Conservation (phyloP, 37 sponge, comb jelly and placozoan genomes). For the Lycopodina hypogea region DNA sequence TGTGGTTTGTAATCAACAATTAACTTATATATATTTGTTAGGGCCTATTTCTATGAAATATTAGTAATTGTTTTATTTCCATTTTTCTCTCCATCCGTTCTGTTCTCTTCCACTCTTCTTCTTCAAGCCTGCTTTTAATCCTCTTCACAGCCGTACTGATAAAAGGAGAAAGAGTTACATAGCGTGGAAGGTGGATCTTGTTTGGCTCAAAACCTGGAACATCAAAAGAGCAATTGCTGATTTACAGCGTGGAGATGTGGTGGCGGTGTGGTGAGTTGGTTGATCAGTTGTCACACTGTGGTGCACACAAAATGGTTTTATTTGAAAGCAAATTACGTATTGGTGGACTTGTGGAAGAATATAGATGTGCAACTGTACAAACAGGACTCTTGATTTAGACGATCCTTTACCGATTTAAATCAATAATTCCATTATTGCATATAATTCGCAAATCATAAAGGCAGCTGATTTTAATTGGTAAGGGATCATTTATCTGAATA, state of each 20-base stretch:
- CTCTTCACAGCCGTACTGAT: background rate
- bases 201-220: constrained; percentile 35
- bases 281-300: background rate
- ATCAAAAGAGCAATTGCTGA: background rate
- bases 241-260: constrained; percentile 14
- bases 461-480: too few species aligned
- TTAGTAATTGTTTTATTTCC: too few species aligned
- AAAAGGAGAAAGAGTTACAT: background rate
- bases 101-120: background rate
- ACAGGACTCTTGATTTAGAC: too few species aligned
- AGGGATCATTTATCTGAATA: too few species aligned
- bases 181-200: constrained; percentile 18
- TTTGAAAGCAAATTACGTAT: too few species aligned
- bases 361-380: too few species aligned
- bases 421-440: too few species aligned
- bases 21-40: too few species aligned
- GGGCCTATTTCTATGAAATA: too few species aligned
- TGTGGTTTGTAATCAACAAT: too few species aligned
- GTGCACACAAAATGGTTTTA: too few species aligned
- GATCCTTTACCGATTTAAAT: background rate
- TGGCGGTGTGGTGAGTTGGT: constrained; percentile 23
- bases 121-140: constrained; percentile 40
- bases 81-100: background rate
- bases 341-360: too few species aligned
- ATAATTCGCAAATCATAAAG: background rate